phyloP scores from a whole-genome alignment of 1,140 invertebrate species.

The Nasonia vitripennis region DNA sequence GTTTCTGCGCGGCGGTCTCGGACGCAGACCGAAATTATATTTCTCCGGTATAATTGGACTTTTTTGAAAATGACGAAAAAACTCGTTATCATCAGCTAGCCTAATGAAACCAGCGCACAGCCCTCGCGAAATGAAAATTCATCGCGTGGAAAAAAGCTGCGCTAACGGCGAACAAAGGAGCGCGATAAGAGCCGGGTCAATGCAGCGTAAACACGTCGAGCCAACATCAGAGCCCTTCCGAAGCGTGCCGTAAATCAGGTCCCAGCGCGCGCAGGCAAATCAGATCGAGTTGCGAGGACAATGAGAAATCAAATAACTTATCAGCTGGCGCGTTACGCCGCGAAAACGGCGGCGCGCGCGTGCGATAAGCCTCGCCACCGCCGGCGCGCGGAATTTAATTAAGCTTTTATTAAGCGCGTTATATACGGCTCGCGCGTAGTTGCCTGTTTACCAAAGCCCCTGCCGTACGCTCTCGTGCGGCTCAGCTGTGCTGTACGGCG shows the following conservation, averaged over 20 bases:
- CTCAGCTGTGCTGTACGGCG: not conserved
- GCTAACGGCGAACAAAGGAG: not conserved
- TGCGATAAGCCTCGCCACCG: not conserved
- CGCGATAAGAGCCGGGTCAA: no score
- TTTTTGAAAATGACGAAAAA: no score
- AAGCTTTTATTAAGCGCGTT: not conserved
- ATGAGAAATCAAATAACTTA: slow-evolving; percentile 28
- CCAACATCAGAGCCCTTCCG: not conserved
- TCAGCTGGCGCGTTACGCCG: not conserved
- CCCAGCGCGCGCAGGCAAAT: no score
- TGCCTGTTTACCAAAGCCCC: slow-evolving; percentile 23
- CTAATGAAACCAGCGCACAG: slow-evolving; percentile 1
- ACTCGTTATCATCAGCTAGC: no score
- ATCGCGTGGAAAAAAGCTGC: not conserved
- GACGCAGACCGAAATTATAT: no score
- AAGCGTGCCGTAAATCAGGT: not conserved
- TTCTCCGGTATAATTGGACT: no score
- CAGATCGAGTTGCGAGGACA: not conserved
- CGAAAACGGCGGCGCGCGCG: not conserved
- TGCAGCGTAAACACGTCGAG: not conserved
- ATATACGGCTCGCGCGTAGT: not conserved
- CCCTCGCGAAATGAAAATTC: slow-evolving; percentile 20
- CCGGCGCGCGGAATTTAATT: slow-evolving; percentile 32
- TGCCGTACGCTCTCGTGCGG: not conserved
- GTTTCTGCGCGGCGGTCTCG: no score